A percentile compares a stretch with the other conserved stretches of the same genome.
These are phyloP conservation scores for Stratiomys singularior DNA, from an alignment of 2,888 invertebrate genomes.

Conservation along the genomic window DNA sequence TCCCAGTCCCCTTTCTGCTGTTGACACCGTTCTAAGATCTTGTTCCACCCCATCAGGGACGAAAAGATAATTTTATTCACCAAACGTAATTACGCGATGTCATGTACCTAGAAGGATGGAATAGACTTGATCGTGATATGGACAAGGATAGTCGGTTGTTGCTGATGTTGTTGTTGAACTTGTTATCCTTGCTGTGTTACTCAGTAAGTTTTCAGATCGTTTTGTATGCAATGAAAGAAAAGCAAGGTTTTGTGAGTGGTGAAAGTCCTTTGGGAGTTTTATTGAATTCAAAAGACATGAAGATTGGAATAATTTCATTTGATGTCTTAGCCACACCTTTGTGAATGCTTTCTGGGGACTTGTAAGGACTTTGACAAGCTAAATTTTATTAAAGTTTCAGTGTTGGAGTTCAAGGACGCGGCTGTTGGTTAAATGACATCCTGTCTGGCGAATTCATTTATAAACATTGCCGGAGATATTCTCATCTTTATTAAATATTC, in stretches of 20 bases:
- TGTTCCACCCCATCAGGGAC: background rate
- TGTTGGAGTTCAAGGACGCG: background rate
- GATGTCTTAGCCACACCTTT: conserved; percentile 10
- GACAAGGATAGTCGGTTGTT: background rate
- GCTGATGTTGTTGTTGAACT: background rate
- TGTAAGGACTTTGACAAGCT: background rate
- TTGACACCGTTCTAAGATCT: too few species aligned
- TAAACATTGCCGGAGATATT: background rate
- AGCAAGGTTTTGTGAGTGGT: background rate
- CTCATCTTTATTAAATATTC: too few species aligned
- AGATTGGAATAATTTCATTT: conserved; percentile 14
- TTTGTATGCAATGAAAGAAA: background rate
- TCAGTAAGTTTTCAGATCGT: background rate
- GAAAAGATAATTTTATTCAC: conserved; percentile 18
- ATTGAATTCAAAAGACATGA: conserved; percentile 26
- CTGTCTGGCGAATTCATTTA: background rate
- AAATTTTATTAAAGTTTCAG: background rate
- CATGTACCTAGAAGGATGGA: background rate
- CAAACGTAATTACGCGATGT: conserved; percentile 33
- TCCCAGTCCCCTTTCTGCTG: too few species aligned
- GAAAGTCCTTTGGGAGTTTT: conserved; percentile 7
- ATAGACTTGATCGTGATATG: background rate
- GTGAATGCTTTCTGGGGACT: background rate
- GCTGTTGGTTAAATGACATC: background rate
- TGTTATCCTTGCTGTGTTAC: background rate